Evolutionary conservation across 2,888 invertebrate genomes (phyloP), one percentile per base, ranked within the genome.

Genomic region (Tanypteryx hageni): DNA sequence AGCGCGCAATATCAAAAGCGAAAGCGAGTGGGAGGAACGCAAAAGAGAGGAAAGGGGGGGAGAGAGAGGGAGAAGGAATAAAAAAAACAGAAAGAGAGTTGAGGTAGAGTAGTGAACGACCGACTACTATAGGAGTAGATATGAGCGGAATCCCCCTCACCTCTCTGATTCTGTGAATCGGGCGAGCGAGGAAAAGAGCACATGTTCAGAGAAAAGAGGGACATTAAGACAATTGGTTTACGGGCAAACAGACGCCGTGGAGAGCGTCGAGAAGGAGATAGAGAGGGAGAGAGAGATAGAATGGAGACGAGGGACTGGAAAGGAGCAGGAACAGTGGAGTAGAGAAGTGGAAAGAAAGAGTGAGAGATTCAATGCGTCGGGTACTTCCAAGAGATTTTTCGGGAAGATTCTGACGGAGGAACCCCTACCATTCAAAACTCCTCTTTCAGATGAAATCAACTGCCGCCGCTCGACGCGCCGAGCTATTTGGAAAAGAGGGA

Each of bases 361-460:
- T 13, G 76, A 76, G 22, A 44, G 89, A 89, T 64, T 89, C 64
- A 89, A 89, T 89, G 64, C 61, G 68, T 64, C 44, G 16, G 89
- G 89, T 31, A 68, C 68, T 89, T 89, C 89, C 89, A 89, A 64
- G 89, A 89, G 89, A 89, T 89, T 89, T 89, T 64, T 64, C 89
- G 13, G 64, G 61, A 89, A 89, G 89, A 89, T 89, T 89, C 89
- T 44, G 44, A 44, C 18, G 31, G 86, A 27, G 86, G 61, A 61
- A 61, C 86, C 86, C 86, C 27, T 44, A n/a, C 89, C 89, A 89
- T 89, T 89, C 89, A 89, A 68, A 89, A 31, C 64, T 64, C 89
- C 64, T 64, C 89, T 89, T 89, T 89, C 68, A 89, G 89, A 89
- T 89, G 89, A 64, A 89, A 68, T 89, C 89, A 89, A 89, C 89